phyloP scores from a whole-genome alignment of 2,888 invertebrate genomes.

The Erpobdella octoculata region DNA sequence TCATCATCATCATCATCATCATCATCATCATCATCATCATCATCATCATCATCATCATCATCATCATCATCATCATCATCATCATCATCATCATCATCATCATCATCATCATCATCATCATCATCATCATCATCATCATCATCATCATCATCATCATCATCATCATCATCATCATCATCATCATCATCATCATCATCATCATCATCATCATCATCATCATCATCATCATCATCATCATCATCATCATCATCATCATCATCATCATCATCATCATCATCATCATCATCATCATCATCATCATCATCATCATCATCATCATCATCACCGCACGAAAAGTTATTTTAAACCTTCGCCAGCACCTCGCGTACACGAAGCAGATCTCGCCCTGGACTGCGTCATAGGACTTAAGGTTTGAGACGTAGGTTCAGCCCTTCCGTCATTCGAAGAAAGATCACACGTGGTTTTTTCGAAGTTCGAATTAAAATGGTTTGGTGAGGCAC shows the following conservation, averaged over 20 bases:
- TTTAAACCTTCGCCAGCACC: not conserved
- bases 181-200: constrained; percentile 20
- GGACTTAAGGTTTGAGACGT: not conserved
- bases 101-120: constrained; percentile 11
- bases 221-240: constrained; percentile 2
- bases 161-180: constrained; percentile 13
- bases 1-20: not conserved
- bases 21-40: not conserved
- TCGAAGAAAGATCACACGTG: too few species aligned
- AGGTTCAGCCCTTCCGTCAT: not conserved
- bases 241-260: not conserved
- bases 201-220: constrained; percentile 16
- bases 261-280: constrained; percentile 19
- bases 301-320: constrained; percentile 10
- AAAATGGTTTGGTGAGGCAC: not conserved
- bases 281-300: constrained; percentile 17
- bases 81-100: constrained; percentile 6
- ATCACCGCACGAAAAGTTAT: not conserved
- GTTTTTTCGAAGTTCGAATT: not conserved
- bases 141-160: constrained; percentile 9
- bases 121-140: constrained; percentile 12
- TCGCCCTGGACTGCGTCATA: not conserved
- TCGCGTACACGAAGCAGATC: not conserved
- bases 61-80: constrained; percentile 1
- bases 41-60: not conserved